These are phyloP conservation scores for Hypselothyrea guttata DNA, from an alignment of 2,888 invertebrate genomes.

Conservation along the genomic window DNA sequence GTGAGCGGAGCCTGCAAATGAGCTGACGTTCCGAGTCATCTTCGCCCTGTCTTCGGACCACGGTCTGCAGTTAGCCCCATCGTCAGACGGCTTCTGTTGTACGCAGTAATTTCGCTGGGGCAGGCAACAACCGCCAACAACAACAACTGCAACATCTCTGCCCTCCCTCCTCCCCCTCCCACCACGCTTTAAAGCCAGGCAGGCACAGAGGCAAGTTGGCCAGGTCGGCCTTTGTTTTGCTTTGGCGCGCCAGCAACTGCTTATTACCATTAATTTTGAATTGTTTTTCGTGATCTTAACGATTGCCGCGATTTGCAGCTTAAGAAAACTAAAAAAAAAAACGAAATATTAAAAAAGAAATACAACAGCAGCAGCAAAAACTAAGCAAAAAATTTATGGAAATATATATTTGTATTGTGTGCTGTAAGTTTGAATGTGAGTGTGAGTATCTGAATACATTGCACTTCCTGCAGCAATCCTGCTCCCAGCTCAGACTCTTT, in stretches of 20 bases:
- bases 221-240: conserved; percentile 59
- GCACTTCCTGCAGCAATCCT: conserved; percentile 42
- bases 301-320: conserved; percentile 81
- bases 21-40: conserved; percentile 41
- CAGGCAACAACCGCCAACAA: conserved; percentile 23
- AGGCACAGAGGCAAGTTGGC: conserved; percentile 8
- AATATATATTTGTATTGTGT: conserved; percentile 41
- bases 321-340: conserved; percentile 52
- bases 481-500: conserved; percentile 8
- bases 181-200: neutral
- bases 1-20: conserved; percentile 62
- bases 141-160: neutral
- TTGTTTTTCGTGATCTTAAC: conserved; percentile 83
- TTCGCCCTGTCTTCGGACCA: neutral
- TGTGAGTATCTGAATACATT: conserved; percentile 1
- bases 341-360: conserved; percentile 22
- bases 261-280: conserved; percentile 82
- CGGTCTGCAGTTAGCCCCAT: conserved; percentile 24
- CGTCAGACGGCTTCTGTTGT: conserved; percentile 82
- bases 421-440: conserved; percentile 10
- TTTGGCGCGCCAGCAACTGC: conserved; percentile 77
- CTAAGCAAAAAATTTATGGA: conserved; percentile 47
- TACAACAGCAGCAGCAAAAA: conserved; percentile 24
- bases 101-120: conserved; percentile 82
- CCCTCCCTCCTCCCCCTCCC: conserved; percentile 18